Conservation (phyloP, 1,140 invertebrate species). For the Neodiprion lecontei region DNA sequence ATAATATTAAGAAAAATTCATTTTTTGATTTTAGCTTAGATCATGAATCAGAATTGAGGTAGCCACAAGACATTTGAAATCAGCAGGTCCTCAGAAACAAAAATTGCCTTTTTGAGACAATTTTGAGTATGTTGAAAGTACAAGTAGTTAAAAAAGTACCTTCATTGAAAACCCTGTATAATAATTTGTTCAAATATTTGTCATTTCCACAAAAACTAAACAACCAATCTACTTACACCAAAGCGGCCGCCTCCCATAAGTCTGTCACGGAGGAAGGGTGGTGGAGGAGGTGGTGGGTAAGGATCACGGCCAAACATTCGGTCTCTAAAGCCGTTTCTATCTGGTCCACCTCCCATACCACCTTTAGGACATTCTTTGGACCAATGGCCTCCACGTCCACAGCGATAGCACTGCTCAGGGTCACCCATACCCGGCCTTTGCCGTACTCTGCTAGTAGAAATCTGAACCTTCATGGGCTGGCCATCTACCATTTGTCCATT, state of each 20-base stretch:
- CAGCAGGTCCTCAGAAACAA: too few species aligned
- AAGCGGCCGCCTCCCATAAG: constrained; percentile 80
- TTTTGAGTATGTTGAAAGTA: too few species aligned
- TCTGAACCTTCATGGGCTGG: constrained; percentile 87
- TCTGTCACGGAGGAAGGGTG: constrained; percentile 84
- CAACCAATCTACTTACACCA: constrained; percentile 69
- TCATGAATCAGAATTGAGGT: constrained; percentile 3
- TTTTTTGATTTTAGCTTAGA: background rate
- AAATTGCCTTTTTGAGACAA: too few species aligned
- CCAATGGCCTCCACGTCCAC: constrained; percentile 93
- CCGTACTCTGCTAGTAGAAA: constrained; percentile 88
- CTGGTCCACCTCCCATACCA: constrained; percentile 71
- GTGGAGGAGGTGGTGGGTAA: constrained; percentile 83
- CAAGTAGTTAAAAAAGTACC: too few species aligned
- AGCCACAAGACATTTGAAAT: background rate
- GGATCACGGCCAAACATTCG: constrained; percentile 84
- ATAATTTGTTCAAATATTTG: too few species aligned
- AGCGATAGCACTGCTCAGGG: constrained; percentile 92
- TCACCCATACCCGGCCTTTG: constrained; percentile 95
- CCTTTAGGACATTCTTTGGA: constrained; percentile 88
- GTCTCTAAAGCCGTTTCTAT: constrained; percentile 80
- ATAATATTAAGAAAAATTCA: constrained; percentile 12
- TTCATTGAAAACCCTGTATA: too few species aligned
- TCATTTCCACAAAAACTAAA: too few species aligned
- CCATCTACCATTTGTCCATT: constrained; percentile 85